phyloP scores from a whole-genome alignment of 2,888 invertebrate genomes.

The Oxyscelio sp. region DNA sequence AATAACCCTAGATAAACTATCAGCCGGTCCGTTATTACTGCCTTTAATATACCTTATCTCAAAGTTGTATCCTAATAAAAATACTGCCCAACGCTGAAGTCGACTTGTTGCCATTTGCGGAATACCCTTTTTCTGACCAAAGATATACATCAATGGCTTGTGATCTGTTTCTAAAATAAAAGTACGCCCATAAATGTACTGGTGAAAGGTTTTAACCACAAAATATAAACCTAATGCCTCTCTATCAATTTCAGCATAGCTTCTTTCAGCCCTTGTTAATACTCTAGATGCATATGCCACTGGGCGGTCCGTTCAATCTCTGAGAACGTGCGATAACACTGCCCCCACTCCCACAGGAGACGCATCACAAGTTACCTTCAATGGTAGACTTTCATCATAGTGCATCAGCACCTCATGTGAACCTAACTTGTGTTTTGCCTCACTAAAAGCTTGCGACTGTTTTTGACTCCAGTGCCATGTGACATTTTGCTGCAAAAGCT shows the following conservation, averaged over 20 bases:
- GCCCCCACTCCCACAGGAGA: constrained; percentile 25
- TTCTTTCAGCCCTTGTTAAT: not conserved
- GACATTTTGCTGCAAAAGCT: not conserved
- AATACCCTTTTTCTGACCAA: no score
- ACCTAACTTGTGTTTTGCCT: constrained; percentile 14
- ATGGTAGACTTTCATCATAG: constrained; percentile 56
- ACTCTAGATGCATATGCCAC: constrained; percentile 13
- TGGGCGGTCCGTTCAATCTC: not conserved
- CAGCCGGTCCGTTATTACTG: constrained; percentile 1
- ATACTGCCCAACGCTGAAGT: constrained; percentile 17
- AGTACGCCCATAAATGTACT: constrained; percentile 28
- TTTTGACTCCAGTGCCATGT: constrained; percentile 14
- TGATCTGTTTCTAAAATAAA: no score
- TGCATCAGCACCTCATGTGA: constrained; percentile 41
- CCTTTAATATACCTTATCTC: constrained; percentile 25
- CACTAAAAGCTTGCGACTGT: constrained; percentile 8
- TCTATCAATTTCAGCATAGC: constrained; percentile 23
- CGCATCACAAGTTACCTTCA: constrained; percentile 38
- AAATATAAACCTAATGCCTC: constrained; percentile 30
- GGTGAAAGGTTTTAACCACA: constrained; percentile 16
- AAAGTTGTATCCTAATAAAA: constrained; percentile 22
- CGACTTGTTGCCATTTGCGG: no score
- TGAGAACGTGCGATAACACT: constrained; percentile 10
- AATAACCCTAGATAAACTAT: constrained; percentile 9
- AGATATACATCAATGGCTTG: no score